A percentile compares a stretch with the other conserved stretches of the same genome.
Conservation (phyloP, 2,113 vertebrate species). For the Crypturellus undulatus region DNA sequence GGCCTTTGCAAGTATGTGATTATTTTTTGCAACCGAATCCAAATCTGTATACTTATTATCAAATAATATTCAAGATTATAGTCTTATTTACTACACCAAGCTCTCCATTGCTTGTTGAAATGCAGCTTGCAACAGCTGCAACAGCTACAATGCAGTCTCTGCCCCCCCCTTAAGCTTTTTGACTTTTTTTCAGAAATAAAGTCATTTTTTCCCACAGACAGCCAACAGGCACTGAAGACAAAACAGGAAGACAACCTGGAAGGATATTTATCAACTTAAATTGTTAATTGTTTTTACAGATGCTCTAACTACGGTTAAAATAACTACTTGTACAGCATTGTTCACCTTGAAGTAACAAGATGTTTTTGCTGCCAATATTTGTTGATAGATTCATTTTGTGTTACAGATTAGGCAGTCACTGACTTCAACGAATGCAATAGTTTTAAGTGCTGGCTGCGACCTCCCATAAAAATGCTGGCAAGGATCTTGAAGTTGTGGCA, state of each 20-base stretch:
- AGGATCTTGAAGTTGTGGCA: not conserved
- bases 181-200: not conserved
- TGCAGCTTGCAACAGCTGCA: not conserved
- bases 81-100: not conserved
- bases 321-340: not conserved
- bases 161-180: not conserved
- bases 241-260: not conserved
- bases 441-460: not conserved
- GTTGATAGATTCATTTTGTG: not conserved
- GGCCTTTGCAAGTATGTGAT: not conserved
- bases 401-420: not conserved
- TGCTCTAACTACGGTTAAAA: not conserved
- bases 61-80: not conserved
- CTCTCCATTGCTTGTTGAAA: not conserved
- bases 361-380: not conserved
- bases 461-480: not conserved
- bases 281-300: not conserved
- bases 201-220: not conserved
- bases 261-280: not conserved
- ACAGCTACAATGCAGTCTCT: not conserved
- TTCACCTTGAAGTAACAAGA: not conserved
- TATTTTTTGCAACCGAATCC: not conserved
- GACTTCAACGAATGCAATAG: not conserved
- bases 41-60: not conserved
- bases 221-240: not conserved